phyloP scores from a whole-genome alignment of 2,113 vertebrate genomes.

The Cololabis saira region DNA sequence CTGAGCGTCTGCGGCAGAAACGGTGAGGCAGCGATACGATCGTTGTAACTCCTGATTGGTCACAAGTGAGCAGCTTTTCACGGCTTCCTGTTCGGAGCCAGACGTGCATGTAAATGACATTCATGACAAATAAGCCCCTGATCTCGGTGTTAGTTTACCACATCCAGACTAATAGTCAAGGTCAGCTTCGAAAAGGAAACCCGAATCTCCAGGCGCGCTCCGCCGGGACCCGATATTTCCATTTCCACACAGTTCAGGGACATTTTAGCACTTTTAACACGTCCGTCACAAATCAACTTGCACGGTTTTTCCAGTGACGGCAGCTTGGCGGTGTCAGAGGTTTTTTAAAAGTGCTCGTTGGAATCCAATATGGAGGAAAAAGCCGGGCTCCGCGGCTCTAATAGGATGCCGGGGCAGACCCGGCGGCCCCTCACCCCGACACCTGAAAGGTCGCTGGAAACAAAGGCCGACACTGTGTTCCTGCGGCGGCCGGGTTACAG shows the following conservation, averaged over 20 bases:
- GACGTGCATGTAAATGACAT: conserved; percentile 14
- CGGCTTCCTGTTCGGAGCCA: conserved; percentile 36
- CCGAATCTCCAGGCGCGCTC: not conserved
- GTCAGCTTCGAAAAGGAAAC: conserved; percentile 21
- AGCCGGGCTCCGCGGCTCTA: conserved; percentile 30
- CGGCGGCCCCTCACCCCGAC: conserved; percentile 64
- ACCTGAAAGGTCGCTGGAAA: conserved; percentile 59
- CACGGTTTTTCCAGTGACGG: conserved; percentile 13
- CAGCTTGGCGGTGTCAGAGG: conserved; percentile 26
- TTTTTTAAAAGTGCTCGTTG: not conserved
- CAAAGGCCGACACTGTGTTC: conserved; percentile 59
- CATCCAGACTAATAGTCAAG: not conserved
- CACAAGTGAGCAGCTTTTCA: conserved; percentile 35
- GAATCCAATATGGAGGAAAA: conserved; percentile 54
- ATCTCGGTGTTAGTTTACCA: conserved; percentile 6
- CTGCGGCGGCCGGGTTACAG: conserved; percentile 43
- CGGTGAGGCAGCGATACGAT: conserved; percentile 25
- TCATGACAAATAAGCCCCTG: not conserved
- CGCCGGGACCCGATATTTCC: conserved; percentile 27
- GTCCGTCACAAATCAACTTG: conserved; percentile 16
- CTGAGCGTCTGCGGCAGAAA: conserved; percentile 3
- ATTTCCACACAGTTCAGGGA: conserved; percentile 6
- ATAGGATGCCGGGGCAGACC: conserved; percentile 39
- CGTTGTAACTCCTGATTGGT: conserved; percentile 12
- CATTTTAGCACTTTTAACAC: conserved; percentile 10